phyloP scores from a whole-genome alignment of 2,888 invertebrate genomes.

The Aphelenchoides bicaudatus region DNA sequence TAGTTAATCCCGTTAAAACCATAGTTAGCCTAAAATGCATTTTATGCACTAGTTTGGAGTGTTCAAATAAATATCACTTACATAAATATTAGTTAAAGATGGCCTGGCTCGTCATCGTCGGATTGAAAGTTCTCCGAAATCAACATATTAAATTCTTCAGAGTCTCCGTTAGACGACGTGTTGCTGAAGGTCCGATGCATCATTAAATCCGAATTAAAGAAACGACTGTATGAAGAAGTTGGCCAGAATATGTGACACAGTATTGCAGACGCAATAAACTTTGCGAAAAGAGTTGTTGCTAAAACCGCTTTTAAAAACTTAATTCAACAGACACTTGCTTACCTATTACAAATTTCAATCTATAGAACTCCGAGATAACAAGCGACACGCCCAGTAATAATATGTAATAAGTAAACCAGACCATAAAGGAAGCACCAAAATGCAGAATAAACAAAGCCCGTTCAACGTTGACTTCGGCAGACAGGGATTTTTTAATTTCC shows the following conservation, averaged over 20 bases:
- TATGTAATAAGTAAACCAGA: constrained; percentile 96
- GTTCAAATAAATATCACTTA: too few species aligned
- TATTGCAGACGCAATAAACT: constrained; percentile 87
- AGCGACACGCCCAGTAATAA: constrained; percentile 86
- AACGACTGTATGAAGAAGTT: constrained; percentile 66
- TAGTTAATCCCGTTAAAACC: too few species aligned
- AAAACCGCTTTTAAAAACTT: constrained; percentile 48
- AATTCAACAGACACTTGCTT: constrained; percentile 59
- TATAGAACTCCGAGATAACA: constrained; percentile 88
- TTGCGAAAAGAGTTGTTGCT: constrained; percentile 92
- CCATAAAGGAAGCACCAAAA: constrained; percentile 91
- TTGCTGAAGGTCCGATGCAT: constrained; percentile 14
- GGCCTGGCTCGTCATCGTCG: too few species aligned
- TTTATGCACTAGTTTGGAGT: too few species aligned
- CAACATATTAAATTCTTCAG: constrained; percentile 9
- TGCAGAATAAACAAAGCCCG: constrained; percentile 89
- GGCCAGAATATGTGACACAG: constrained; percentile 95
- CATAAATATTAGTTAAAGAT: too few species aligned
- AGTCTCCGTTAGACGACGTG: constrained; percentile 9
- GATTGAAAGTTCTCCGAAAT: constrained; percentile 5
- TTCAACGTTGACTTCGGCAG: constrained; percentile 67
- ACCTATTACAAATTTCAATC: constrained; percentile 88
- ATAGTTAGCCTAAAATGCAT: too few species aligned
- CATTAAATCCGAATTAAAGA: constrained; percentile 39
- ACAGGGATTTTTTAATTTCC: constrained; percentile 73